Conservation (phyloP, 2,113 vertebrate species). For the Shinisaurus crocodilurus region DNA sequence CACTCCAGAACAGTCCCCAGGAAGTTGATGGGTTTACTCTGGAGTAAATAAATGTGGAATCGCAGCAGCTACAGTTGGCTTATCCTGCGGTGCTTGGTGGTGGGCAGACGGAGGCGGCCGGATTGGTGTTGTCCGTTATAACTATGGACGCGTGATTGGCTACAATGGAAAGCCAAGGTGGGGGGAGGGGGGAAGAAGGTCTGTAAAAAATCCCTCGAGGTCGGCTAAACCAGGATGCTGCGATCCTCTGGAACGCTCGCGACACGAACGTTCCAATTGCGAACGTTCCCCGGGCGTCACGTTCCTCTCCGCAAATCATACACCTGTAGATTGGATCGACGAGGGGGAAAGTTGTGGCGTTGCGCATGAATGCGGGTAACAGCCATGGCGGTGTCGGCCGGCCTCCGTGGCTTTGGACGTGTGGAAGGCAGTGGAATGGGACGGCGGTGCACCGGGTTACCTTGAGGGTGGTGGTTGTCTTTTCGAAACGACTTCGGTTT, state of each 20-base stretch:
- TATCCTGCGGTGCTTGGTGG: not conserved
- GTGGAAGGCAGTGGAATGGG: not conserved
- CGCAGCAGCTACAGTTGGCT: not conserved
- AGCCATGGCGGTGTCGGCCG: not conserved
- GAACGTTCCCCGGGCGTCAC: not conserved
- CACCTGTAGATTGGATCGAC: constrained; percentile 56
- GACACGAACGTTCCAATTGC: not conserved
- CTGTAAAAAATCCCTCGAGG: not conserved
- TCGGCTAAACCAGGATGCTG: not conserved
- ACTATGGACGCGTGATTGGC: constrained; percentile 1
- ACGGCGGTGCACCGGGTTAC: not conserved
- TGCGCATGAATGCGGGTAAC: not conserved
- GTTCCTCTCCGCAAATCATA: not conserved
- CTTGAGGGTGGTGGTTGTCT: not conserved
- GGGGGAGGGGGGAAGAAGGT: not conserved
- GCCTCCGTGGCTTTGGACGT: not conserved
- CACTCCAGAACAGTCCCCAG: not conserved
- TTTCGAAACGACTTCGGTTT: not conserved
- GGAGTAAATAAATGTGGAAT: not conserved
- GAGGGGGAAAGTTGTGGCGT: not conserved
- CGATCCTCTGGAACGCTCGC: not conserved
- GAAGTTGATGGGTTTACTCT: not conserved
- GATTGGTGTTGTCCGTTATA: constrained; percentile 18
- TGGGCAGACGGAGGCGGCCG: not conserved
- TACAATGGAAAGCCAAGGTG: not conserved